Evolutionary conservation across 1,140 invertebrate species (phyloP).

Genomic region (Vollenhovia emeryi): DNA sequence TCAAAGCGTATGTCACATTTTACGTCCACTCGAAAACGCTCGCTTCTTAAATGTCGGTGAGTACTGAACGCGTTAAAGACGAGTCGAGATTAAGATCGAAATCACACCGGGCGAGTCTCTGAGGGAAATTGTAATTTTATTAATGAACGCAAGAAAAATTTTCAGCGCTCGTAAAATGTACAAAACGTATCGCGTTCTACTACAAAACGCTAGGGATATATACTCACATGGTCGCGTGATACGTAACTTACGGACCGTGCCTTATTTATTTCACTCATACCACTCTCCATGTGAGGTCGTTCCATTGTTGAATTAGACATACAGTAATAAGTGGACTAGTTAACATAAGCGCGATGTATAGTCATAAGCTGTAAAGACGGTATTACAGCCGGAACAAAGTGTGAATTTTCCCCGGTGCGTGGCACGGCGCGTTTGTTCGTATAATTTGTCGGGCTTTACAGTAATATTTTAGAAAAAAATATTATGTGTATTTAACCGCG

Average conservation of each 20-base stretch:
- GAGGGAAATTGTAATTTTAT: neutral
- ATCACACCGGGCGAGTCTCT: neutral
- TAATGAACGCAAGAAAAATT: neutral
- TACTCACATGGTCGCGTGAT: neutral
- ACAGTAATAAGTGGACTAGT: constrained; percentile 53
- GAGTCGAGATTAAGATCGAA: neutral
- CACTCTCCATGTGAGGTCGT: constrained; percentile 25
- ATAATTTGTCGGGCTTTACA: neutral
- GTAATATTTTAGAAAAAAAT: neutral
- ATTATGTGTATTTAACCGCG: neutral
- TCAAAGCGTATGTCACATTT: neutral
- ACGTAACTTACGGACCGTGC: constrained; percentile 23
- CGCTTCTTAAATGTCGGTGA: neutral
- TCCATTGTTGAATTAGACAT: constrained; percentile 59
- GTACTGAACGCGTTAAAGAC: neutral
- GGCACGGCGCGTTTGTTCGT: neutral
- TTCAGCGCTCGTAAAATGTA: neutral
- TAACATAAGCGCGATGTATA: constrained; percentile 49
- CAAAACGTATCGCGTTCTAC: neutral
- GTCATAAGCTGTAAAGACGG: neutral
- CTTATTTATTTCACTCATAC: constrained; percentile 62
- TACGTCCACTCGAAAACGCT: neutral
- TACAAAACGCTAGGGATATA: neutral
- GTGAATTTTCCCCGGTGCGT: constrained; percentile 23
- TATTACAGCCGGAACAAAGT: constrained; percentile 30